These are phyloP conservation scores for Protobothrops mucrosquamatus DNA, from an alignment of 2,113 vertebrate genomes.

Conservation along the genomic window DNA sequence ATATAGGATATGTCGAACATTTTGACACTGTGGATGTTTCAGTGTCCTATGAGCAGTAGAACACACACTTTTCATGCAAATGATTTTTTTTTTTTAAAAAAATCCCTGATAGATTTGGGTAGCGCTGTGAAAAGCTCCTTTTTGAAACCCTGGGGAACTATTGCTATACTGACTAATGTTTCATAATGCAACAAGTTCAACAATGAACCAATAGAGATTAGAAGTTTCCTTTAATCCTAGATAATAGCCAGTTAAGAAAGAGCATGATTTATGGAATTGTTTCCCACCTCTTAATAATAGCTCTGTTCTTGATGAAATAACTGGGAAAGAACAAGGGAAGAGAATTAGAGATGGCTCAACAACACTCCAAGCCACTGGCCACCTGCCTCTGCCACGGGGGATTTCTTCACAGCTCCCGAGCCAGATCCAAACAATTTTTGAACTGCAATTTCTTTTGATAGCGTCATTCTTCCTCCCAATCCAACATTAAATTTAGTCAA, in stretches of 20 bases:
- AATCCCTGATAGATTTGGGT: neutral
- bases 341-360: neutral
- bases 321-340: neutral
- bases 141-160: neutral
- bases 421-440: neutral
- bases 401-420: neutral
- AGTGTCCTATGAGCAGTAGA: neutral
- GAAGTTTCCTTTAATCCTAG: neutral
- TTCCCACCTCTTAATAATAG: neutral
- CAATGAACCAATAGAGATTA: fast-evolving
- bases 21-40: neutral
- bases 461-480: neutral
- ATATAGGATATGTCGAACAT: neutral
- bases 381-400: neutral
- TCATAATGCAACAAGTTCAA: neutral
- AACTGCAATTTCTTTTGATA: neutral
- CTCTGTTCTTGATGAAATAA: neutral
- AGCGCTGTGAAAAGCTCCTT: neutral
- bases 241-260: neutral
- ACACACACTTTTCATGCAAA: neutral
- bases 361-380: neutral
- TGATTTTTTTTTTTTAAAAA: neutral
- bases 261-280: neutral
- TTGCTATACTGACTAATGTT: neutral
- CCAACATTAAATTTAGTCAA: neutral